Percentiles rank a stretch among this genome's conserved stretches.
phyloP scores from a whole-genome alignment of 2,888 invertebrate species.

The Lacanobia oleracea region DNA sequence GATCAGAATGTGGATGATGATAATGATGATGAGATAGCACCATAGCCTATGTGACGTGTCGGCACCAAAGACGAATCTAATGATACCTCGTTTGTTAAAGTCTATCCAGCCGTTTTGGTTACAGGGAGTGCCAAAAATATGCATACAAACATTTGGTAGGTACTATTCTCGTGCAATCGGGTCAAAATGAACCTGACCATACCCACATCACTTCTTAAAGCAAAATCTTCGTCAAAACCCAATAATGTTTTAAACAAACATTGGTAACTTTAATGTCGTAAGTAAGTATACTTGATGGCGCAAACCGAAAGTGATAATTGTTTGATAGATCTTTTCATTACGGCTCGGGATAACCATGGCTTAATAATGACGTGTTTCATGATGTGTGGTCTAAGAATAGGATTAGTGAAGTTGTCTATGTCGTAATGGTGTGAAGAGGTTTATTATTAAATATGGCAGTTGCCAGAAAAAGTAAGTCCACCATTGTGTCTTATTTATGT shows the following conservation, averaged over 20 bases:
- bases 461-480: neutral
- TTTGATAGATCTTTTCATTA: slow-evolving; percentile 16
- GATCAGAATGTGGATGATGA: too few species aligned
- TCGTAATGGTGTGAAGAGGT: neutral
- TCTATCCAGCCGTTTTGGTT: neutral
- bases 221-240: neutral
- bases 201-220: slow-evolving; percentile 3
- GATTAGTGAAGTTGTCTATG: neutral
- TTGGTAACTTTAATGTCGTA: slow-evolving; percentile 23
- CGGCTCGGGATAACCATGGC: slow-evolving; percentile 2
- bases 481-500: too few species aligned
- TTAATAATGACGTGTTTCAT: slow-evolving; percentile 13
- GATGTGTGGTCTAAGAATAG: slow-evolving; percentile 8
- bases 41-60: too few species aligned
- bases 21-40: too few species aligned
- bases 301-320: slow-evolving; percentile 37
- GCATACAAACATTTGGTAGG: too few species aligned
- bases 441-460: slow-evolving; percentile 2
- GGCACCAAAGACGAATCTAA: too few species aligned
- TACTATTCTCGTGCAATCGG: too few species aligned
- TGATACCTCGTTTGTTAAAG: too few species aligned
- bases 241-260: slow-evolving; percentile 17
- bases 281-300: slow-evolving; percentile 9
- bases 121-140: too few species aligned
- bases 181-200: neutral